These are phyloP conservation scores for Parasteatoda tepidariorum DNA, from an alignment of 1,140 invertebrate species.

Conservation along the genomic window DNA sequence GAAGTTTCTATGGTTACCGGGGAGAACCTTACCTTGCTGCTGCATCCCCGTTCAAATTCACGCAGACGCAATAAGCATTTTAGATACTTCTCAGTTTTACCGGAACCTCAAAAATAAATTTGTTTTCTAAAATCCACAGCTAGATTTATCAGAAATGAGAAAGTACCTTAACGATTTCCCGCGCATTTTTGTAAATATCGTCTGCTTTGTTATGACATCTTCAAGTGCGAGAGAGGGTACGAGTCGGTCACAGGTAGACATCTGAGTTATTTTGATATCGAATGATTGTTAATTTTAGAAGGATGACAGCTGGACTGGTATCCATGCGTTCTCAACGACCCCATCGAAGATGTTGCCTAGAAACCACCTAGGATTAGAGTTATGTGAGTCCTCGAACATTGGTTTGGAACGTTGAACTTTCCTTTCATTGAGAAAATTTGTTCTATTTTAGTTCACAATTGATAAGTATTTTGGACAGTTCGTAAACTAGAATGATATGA, in stretches of 20 bases:
- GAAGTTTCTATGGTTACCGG: slow-evolving; percentile 32
- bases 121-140: slow-evolving; percentile 38
- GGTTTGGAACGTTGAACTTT: no score
- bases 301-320: background rate
- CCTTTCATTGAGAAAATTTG: no score
- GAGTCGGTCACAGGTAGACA: background rate
- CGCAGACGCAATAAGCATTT: slow-evolving; percentile 32
- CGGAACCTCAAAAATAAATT: slow-evolving; percentile 52
- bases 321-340: background rate
- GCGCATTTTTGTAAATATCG: background rate
- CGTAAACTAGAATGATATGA: no score
- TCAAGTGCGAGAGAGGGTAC: background rate
- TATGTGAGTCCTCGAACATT: background rate
- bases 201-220: background rate
- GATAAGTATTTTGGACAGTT: no score
- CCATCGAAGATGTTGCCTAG: background rate
- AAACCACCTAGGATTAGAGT: background rate
- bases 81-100: slow-evolving; percentile 34
- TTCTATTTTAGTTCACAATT: no score
- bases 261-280: background rate
- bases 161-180: background rate
- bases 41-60: slow-evolving; percentile 36
- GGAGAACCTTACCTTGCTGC: slow-evolving; percentile 29
- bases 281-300: background rate
- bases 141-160: background rate